Conservation (phyloP, 2,888 invertebrate species). For the Drosophila leonis region DNA sequence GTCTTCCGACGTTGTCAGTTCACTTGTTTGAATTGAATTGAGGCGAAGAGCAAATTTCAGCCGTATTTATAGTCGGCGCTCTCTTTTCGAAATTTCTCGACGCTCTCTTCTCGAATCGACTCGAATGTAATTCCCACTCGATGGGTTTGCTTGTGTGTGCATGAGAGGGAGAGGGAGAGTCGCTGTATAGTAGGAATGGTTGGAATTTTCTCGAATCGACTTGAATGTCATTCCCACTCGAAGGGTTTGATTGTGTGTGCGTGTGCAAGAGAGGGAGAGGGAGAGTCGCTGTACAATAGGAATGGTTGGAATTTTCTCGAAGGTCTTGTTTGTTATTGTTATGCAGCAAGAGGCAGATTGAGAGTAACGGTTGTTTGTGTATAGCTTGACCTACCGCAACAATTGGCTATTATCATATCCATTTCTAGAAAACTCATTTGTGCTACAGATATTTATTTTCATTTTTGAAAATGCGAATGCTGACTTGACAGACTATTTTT, state of each 20-base stretch:
- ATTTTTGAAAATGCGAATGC: not conserved
- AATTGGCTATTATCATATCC: not conserved
- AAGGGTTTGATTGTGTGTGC: not conserved
- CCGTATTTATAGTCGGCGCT: conserved; percentile 63
- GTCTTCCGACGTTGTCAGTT: conserved; percentile 14
- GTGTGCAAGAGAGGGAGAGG: not conserved
- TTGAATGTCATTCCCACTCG: conserved; percentile 12
- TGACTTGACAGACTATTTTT: conserved; percentile 1
- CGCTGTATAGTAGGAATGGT: not conserved
- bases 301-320: conserved; percentile 25
- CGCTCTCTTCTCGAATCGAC: conserved; percentile 41
- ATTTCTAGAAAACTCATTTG: conserved; percentile 18
- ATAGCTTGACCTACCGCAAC: conserved; percentile 73
- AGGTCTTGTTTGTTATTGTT: not conserved
- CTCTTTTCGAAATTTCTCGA: conserved; percentile 59
- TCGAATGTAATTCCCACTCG: conserved; percentile 12
- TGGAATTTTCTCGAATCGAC: conserved; percentile 24
- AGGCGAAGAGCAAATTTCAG: conserved; percentile 32
- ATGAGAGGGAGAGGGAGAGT: not conserved
- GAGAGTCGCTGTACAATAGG: not conserved
- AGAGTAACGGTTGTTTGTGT: not conserved
- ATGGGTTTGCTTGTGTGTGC: conserved; percentile 1
- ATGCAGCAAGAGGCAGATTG: not conserved
- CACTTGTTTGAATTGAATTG: conserved; percentile 62
- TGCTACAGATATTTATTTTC: too few species aligned